Evolutionary conservation across 2,797 vertebrate species (phyloP).

Genomic region (Xenentodon cancila): DNA sequence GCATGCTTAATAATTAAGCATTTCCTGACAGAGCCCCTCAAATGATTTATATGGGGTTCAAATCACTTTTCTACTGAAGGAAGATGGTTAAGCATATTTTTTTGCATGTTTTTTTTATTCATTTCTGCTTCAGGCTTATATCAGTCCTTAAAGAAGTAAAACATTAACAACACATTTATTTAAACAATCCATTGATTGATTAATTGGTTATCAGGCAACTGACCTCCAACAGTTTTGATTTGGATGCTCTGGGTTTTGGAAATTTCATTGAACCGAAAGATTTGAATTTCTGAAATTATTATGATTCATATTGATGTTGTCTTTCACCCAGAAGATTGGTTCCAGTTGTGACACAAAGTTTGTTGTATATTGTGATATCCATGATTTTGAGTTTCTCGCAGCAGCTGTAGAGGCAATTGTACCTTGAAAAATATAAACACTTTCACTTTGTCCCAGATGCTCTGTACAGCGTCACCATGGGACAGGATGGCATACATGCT

Average conservation of each 20-base stretch:
- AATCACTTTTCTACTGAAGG: conserved; percentile 33
- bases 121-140: neutral
- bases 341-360: neutral
- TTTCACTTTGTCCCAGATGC: neutral
- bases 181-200: neutral
- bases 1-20: conserved; percentile 67
- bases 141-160: neutral
- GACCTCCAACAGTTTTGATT: too few relatives aligned
- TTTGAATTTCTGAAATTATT: too few relatives aligned
- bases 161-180: neutral
- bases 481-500: neutral
- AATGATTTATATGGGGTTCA: conserved; percentile 25
- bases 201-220: neutral
- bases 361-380: neutral
- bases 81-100: neutral
- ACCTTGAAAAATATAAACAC: neutral
- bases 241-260: too few relatives aligned
- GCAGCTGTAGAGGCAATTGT: neutral
- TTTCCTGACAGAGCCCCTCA: conserved; percentile 34
- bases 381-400: neutral
- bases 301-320: too few relatives aligned
- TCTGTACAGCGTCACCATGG: conserved; percentile 3
- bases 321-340: too few relatives aligned
- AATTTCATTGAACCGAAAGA: too few relatives aligned
- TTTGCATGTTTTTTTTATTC: too few relatives aligned